Percentiles rank a stretch among this genome's conserved stretches.
These are phyloP conservation scores for Xenopus petersii DNA, from an alignment of 2,797 vertebrate genomes.

Conservation along the genomic window DNA sequence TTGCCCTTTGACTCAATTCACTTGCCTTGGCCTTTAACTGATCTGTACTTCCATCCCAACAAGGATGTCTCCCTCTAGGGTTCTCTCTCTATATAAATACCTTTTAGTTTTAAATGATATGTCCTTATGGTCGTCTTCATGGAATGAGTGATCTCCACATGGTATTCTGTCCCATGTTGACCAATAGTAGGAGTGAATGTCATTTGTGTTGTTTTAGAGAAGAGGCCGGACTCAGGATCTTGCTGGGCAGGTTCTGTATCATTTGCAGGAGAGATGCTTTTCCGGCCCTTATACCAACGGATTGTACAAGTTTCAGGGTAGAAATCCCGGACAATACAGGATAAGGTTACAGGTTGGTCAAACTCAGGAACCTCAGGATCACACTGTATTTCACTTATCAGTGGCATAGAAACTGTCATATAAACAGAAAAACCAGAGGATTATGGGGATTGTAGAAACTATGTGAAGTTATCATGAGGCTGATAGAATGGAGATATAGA, in stretches of 20 bases:
- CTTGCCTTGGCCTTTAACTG: no score
- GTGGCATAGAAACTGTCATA: background rate
- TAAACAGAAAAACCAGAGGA: background rate
- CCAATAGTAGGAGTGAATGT: conserved; percentile 18
- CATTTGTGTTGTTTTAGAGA: conserved; percentile 4
- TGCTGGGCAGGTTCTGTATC: background rate
- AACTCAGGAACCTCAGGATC: background rate
- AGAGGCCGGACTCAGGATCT: conserved; percentile 6
- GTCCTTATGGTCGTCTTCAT: background rate
- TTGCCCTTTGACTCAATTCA: no score
- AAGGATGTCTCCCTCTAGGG: no score
- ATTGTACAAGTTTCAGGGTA: conserved; percentile 10
- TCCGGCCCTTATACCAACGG: conserved; percentile 22
- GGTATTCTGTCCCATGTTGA: conserved; percentile 26
- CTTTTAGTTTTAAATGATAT: no score
- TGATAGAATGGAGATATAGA: no score
- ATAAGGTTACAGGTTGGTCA: conserved; percentile 1
- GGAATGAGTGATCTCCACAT: conserved; percentile 29
- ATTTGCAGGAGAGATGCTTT: background rate
- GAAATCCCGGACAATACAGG: conserved; percentile 22
- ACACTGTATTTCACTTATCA: background rate
- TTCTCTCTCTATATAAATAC: no score
- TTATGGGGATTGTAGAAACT: no score
- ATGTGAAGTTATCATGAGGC: no score
- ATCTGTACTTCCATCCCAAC: no score